These are phyloP conservation scores for Pachyramphus minor DNA, from an alignment of 2,113 vertebrate species.

Conservation along the genomic window DNA sequence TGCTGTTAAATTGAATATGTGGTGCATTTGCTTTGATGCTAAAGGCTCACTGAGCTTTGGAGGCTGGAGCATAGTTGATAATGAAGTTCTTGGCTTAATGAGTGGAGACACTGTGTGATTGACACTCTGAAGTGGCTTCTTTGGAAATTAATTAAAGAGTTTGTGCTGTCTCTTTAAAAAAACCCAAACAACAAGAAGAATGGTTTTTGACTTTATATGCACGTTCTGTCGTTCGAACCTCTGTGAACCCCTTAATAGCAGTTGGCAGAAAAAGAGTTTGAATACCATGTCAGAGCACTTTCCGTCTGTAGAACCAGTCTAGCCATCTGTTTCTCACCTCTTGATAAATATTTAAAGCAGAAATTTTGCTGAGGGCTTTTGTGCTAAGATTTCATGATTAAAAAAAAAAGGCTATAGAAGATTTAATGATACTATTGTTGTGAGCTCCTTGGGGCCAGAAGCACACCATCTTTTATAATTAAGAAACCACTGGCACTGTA, in stretches of 20 bases:
- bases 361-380: conserved; percentile 49
- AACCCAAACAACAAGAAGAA: neutral
- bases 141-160: conserved; percentile 23
- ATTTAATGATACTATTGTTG: conserved; percentile 16
- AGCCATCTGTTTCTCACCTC: conserved; percentile 58
- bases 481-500: conserved; percentile 23
- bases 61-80: neutral
- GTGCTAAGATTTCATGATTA: neutral
- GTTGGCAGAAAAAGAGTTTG: conserved; percentile 13
- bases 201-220: neutral
- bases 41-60: neutral
- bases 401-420: neutral
- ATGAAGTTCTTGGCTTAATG: neutral
- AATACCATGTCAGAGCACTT: conserved; percentile 1
- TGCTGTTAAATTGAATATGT: neutral
- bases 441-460: conserved; percentile 29
- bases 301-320: conserved; percentile 49
- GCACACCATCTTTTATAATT: conserved; percentile 31
- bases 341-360: conserved; percentile 59
- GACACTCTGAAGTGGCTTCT: neutral
- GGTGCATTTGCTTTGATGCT: neutral
- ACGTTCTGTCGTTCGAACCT: neutral
- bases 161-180: neutral
- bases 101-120: neutral
- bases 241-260: conserved; percentile 4